Evolutionary conservation across 2,888 invertebrate species (phyloP), one percentile per base, ranked within the genome.

Genomic region (Schizotus pectinicornis): DNA sequence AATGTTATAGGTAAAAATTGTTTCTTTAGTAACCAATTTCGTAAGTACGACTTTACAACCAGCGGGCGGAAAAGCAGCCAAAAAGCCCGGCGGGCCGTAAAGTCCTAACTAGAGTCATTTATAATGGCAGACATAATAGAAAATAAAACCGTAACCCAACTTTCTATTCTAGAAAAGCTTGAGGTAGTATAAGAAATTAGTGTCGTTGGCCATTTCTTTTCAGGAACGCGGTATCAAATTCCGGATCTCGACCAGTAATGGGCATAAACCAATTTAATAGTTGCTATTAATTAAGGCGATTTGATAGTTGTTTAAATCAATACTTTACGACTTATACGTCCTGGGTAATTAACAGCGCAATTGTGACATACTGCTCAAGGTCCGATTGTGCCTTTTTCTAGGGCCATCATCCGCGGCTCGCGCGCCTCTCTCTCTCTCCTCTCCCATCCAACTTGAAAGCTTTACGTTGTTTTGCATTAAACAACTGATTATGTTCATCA

Each of bases 401-500:
- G 45, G 14, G 22, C 36, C 37, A 39, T 37, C 33, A 30, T 42
- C 47, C 12, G 13, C 43, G 42, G 13, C 9, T 47, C 36, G 7
- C 45, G 14, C 45, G 36, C 37, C 35, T 22, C 42, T 47, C 5
- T 22, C 22, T 22, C 22, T 22, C 5, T 22, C 22, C 5, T 22
- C 22, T 22, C 5, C 22, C 22, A 22, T 22, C n/a, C 22, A 62
- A 66, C 67, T 67, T 78, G 76, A 78, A 75, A 78, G 78, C 77
- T 75, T 78, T 78, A 75, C 74, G 77, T 75, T 78, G 78, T 78
- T 73, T 71, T 75, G 76, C 77, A 77, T 78, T 76, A 73, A 76
- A 72, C 69, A 71, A 74, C 73, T 73, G 74, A 76, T 74, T 77
- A 67, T 68, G 68, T 63, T 68, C 72, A 70, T 73, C 73, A 73